Evolutionary conservation across 37 sponge, comb jelly and placozoan genomes (phyloP), one percentile per base, ranked within the genome.

Genomic region (Chondrosia reniformis): DNA sequence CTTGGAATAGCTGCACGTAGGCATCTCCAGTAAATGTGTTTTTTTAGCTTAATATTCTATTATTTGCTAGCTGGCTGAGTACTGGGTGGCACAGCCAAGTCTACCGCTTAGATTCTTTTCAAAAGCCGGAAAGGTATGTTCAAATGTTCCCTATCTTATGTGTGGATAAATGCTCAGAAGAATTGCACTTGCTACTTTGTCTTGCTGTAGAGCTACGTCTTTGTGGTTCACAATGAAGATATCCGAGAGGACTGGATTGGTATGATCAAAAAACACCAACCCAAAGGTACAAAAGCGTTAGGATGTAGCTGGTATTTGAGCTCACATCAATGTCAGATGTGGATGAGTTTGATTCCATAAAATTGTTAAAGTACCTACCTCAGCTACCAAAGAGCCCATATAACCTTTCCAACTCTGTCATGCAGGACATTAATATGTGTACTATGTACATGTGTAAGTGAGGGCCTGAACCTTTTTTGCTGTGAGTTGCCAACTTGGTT

Each of bases 171-270:
- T n/a, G n/a, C n/a, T n/a, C n/a, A n/a, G n/a, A n/a, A n/a, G n/a
- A 49, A 19, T 15, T 49, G 15, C 52, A 49, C 52, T 59, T 59
- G 7, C 61, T 13, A 6, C 61, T 59, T 13, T 59, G n/a, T 49
- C 46, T 33, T 21, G 1, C 62, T 55, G 17, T 66, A 90, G 91
- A 78, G 82, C 24, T 86, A 61, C 46, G 79, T 90, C 56, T 90
- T 90, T 55, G 59, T 90, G 0, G 63, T 90, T 13, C 91, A 90
- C 84, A 86, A 39, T 80, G 91, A 90, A 72, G 86, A 90, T 52
- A 84, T 79, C 66, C 74, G 86, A 59, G 91, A 90, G 74, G 63
- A 46, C 40, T 90, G 91, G 91, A 75, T 86, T 24, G 73, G 81
- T 9, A 54, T 65, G 45, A 90, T 90, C 67, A 90, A 90, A 74